These are phyloP conservation scores for Melipona quadrifasciata DNA, from an alignment of 1,140 invertebrate genomes.

Conservation along the genomic window DNA sequence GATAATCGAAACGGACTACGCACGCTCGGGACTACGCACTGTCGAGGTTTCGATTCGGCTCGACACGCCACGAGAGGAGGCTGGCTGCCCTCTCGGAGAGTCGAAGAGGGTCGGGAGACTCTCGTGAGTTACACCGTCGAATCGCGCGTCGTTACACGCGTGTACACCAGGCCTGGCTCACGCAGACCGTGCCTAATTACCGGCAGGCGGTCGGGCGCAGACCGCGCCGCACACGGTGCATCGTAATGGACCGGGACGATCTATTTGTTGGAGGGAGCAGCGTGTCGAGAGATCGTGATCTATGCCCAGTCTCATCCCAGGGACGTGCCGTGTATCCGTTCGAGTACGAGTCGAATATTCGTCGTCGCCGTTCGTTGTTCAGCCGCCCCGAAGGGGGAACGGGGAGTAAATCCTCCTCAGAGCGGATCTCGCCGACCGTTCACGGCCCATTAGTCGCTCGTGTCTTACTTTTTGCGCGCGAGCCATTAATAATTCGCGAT, in stretches of 20 bases:
- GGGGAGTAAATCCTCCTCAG: not conserved
- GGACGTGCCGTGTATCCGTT: not conserved
- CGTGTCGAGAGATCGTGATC: conserved; percentile 58
- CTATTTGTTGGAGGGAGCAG: conserved; percentile 56
- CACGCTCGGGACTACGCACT: not conserved
- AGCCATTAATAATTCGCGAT: not conserved
- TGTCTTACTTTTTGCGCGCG: not conserved
- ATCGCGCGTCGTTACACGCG: conserved; percentile 62
- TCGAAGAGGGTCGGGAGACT: conserved; percentile 17
- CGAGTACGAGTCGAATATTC: not conserved
- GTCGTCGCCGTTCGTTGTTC: not conserved
- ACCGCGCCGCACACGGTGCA: conserved; percentile 54
- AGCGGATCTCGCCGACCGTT: not conserved
- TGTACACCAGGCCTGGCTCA: conserved; percentile 36
- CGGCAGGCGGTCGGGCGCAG: conserved; percentile 61
- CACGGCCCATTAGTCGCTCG: conserved; percentile 16
- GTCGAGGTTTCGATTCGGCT: conserved; percentile 7
- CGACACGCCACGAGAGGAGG: not conserved
- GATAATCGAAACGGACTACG: not conserved
- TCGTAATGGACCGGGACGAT: conserved; percentile 61
- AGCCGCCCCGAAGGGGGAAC: too few species aligned
- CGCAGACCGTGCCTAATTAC: conserved; percentile 65
- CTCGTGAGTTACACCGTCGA: conserved; percentile 60
- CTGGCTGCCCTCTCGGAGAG: not conserved
- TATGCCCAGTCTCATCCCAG: conserved; percentile 34